Conservation (phyloP, 2,888 invertebrate species). For the Listrodromus nycthemerus region DNA sequence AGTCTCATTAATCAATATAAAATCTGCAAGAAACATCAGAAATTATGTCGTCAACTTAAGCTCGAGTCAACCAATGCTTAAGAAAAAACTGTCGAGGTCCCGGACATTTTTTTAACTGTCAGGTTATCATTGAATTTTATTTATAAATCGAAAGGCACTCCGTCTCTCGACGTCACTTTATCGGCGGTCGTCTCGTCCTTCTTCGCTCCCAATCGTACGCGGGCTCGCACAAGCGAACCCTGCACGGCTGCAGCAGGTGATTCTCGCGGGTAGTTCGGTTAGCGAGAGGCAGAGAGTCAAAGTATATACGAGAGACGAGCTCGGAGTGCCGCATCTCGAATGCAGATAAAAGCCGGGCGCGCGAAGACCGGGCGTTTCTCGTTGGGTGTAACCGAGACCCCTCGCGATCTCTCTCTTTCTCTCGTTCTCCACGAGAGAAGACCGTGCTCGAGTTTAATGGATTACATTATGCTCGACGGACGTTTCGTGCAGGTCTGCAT, state of each 20-base stretch:
- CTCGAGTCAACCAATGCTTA: background rate
- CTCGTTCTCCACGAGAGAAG: conserved; percentile 38
- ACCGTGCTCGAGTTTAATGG: conserved; percentile 68
- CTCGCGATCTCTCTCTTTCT: conserved; percentile 58
- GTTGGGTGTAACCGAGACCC: conserved; percentile 67
- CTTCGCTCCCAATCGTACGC: conserved; percentile 2
- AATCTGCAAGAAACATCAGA: background rate
- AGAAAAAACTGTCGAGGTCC: background rate
- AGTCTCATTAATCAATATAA: background rate
- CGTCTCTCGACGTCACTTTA: conserved; percentile 44
- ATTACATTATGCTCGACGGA: conserved; percentile 68
- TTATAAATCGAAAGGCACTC: conserved; percentile 14
- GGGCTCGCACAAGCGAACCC: conserved; percentile 1
- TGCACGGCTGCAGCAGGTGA: conserved; percentile 77
- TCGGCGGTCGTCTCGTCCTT: conserved; percentile 32
- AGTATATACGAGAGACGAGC: conserved; percentile 30
- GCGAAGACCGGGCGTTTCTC: conserved; percentile 60
- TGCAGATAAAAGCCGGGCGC: conserved; percentile 63
- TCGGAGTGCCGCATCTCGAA: conserved; percentile 61
- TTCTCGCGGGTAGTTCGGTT: conserved; percentile 69
- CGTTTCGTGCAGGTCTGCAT: conserved; percentile 58
- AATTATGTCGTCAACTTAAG: background rate
- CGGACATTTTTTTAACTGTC: background rate
- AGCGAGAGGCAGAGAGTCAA: conserved; percentile 28
- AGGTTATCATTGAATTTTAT: conserved; percentile 22